Base-by-base conservation (phyloP, 1,140 invertebrate species). In the Penaeus indicus region DNA sequence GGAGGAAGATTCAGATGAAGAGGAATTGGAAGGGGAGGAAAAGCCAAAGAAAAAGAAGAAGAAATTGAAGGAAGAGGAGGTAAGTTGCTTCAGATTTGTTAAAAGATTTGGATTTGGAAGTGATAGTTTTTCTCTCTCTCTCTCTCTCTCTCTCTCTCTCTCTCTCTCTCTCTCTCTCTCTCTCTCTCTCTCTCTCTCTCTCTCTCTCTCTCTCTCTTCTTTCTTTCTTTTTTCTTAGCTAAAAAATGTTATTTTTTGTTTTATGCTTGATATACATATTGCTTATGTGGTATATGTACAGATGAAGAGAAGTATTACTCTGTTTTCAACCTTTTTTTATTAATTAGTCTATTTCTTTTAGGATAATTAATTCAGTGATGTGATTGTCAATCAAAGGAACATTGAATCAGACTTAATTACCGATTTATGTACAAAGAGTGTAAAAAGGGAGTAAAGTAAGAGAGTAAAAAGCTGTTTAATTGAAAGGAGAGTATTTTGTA, bases 1-100 rank as follows among this genome's bases (percentile, higher is more conserved):
- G 27, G 92, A 92, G 78, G 89, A 86, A 0, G 92, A 92, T 63
- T 89, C 87, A 54, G 82, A 72, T 19, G 79, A 89, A n/a, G 84
- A 90, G 54, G 86, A 82, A 22, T 21, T 60, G 4, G 86, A 90
- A 60, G 91, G 90, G 10, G 88, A 84, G 25, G 88, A 89, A 62
- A 88, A 90, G 42, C 84, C 90, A 78, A 86, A 86, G 72, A 90
- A 88, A 84, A 91, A 91, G 78, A 91, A 90, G 62, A 90, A 90
- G 88, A 91, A 91, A 78, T 82, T 82, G 61, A 90, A 91, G 83
- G 86, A 91, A 61, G 85, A 89, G 19, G 87, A 89, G 80, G 85
- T 86, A 72, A 63, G 75, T 64, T 22, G 22, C 16, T 25, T 54
- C 64, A 62, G 10, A 21, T 60, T 8, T 25, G 19, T 42, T 47